Conservation (phyloP, 2,113 vertebrate species). For the Cavia aperea region DNA sequence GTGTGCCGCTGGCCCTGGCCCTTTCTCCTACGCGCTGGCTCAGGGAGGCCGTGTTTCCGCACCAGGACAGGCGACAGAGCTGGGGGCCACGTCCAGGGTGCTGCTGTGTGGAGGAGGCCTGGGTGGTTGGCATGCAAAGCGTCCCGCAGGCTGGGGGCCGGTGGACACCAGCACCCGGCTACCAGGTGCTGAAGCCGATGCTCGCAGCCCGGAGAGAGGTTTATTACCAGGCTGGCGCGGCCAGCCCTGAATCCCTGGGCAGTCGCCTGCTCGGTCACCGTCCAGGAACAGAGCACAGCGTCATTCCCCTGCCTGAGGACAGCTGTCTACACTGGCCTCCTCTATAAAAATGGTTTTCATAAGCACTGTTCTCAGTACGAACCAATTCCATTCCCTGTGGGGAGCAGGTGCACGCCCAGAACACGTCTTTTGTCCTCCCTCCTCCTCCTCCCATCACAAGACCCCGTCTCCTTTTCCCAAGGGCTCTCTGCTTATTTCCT, state of each 20-base stretch:
- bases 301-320: not conserved
- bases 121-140: not conserved
- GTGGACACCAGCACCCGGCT: not conserved
- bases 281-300: not conserved
- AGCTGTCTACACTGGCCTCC: not conserved
- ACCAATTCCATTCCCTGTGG: not conserved
- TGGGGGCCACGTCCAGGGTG: not conserved
- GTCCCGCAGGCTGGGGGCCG: accelerated
- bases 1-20: not conserved
- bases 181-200: not conserved
- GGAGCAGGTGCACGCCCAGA: not conserved
- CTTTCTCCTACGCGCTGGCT: constrained; percentile 28
- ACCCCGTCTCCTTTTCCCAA: not conserved
- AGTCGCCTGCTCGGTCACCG: too few species aligned
- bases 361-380: not conserved
- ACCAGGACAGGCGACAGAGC: not conserved
- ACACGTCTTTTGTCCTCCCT: not conserved
- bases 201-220: not conserved
- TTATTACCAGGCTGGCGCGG: too few species aligned
- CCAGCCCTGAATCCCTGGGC: not conserved
- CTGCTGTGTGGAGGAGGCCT: not conserved
- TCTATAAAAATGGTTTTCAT: not conserved
- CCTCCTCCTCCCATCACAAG: not conserved
- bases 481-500: not conserved
- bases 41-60: constrained; percentile 44